Conservation (phyloP, 2,888 invertebrate genomes). For the Strigamia maritima region DNA sequence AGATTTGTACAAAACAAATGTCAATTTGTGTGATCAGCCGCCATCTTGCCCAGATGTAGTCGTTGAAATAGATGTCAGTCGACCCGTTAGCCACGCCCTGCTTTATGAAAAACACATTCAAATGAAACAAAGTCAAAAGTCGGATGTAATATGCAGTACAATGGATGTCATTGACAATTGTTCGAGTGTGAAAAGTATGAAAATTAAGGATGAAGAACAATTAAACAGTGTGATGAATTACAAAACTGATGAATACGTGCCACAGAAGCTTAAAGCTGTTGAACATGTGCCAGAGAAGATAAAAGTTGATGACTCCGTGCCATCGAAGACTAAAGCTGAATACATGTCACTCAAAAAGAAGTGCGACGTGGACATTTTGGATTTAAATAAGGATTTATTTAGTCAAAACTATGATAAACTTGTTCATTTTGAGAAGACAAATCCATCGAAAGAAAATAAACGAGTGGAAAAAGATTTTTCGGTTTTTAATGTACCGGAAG, state of each 20-base stretch:
- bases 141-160: not conserved
- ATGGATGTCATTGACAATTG: not conserved
- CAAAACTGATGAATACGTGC: not conserved
- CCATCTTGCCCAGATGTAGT: not conserved
- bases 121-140: conserved; percentile 1
- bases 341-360: not conserved
- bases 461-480: not conserved
- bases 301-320: not conserved
- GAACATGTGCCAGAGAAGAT: not conserved
- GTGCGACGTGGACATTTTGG: not conserved
- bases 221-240: not conserved
- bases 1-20: conserved; percentile 9
- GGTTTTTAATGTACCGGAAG: not conserved
- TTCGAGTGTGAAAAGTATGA: not conserved
- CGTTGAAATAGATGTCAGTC: not conserved
- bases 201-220: not conserved
- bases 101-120: conserved; percentile 35
- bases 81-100: not conserved
- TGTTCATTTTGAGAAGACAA: no score
- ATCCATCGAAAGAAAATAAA: not conserved
- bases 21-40: not conserved
- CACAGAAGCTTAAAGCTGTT: not conserved
- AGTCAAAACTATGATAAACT: no score
- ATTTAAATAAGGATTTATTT: no score
- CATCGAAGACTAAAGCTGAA: not conserved